Conservation (phyloP, 2,888 invertebrate species). For the Trachelus tabidus region DNA sequence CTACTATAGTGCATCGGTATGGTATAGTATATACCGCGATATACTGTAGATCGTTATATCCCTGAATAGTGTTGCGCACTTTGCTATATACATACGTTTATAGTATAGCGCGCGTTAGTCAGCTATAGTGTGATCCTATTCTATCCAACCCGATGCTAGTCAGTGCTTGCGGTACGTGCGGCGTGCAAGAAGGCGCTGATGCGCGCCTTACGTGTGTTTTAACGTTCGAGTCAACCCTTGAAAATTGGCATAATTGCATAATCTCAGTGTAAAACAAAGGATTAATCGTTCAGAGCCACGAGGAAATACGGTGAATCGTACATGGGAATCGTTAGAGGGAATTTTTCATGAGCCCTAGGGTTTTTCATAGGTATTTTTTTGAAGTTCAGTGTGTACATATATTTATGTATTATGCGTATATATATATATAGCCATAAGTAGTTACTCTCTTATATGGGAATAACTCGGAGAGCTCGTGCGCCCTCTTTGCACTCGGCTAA, state of each 20-base stretch:
- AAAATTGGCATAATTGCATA: background rate
- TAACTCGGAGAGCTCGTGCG: background rate
- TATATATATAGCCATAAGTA: background rate
- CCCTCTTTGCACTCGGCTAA: background rate
- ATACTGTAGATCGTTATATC: background rate
- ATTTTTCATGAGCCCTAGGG: background rate
- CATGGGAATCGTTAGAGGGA: background rate
- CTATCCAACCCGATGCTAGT: conserved; percentile 25
- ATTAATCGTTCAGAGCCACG: background rate
- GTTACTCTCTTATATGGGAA: background rate
- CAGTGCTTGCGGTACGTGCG: conserved; percentile 32
- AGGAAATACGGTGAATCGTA: background rate
- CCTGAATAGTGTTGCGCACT: background rate
- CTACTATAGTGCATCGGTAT: conserved; percentile 1
- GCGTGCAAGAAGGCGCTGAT: conserved; percentile 14
- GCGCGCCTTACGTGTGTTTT: background rate
- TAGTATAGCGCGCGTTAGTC: conserved; percentile 26
- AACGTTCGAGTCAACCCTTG: background rate
- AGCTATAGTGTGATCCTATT: conserved; percentile 27
- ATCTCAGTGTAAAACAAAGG: background rate
- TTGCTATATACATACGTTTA: background rate
- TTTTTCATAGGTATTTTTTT: background rate
- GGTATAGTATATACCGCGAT: background rate
- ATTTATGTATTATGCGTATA: background rate
- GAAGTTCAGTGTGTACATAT: background rate